A percentile compares a stretch with the other conserved stretches of the same genome.
Conservation (phyloP, 2,113 vertebrate genomes). For the Melanerpes formicivorus region DNA sequence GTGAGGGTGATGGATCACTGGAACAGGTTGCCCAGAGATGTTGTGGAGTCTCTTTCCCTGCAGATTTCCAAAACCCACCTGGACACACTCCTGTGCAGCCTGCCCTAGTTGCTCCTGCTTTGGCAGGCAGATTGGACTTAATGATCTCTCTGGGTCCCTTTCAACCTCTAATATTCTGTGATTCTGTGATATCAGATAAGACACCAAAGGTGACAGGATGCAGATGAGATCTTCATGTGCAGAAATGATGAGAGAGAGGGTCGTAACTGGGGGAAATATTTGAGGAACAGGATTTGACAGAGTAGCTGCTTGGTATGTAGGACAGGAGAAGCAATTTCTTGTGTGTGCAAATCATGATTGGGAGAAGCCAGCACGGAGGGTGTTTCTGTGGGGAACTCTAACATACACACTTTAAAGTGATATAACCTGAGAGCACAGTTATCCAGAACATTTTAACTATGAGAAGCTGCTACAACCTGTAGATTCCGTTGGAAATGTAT, state of each 20-base stretch:
- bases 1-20: too few relatives aligned
- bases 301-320: neutral
- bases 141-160: too few relatives aligned
- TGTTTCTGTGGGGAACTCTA: neutral
- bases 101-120: too few relatives aligned
- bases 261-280: neutral
- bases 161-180: too few relatives aligned
- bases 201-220: neutral
- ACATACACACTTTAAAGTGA: neutral
- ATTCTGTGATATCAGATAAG: neutral
- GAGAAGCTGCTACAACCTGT: neutral
- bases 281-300: neutral
- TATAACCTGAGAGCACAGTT: neutral
- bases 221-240: neutral
- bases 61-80: too few relatives aligned
- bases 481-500: neutral
- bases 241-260: neutral
- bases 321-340: neutral
- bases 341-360: neutral
- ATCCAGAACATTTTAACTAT: neutral
- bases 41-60: too few relatives aligned
- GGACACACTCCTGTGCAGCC: too few relatives aligned
- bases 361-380: neutral
- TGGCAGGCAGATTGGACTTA: too few relatives aligned
- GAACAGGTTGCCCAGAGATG: too few relatives aligned